Evolutionary conservation across 2,888 invertebrate species (phyloP).

Genomic region (Baronia brevicornis): DNA sequence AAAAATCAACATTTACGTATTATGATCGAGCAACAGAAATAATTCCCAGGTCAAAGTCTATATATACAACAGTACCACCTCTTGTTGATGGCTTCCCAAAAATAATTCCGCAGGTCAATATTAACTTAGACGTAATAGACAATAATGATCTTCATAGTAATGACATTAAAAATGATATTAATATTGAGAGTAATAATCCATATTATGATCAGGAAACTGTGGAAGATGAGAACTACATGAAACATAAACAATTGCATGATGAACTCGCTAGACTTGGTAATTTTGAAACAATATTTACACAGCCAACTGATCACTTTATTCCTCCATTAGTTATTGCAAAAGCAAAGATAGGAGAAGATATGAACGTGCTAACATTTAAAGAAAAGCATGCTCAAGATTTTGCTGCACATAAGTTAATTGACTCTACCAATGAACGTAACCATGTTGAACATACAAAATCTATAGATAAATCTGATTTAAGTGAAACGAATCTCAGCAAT

Average conservation of each 20-base stretch:
- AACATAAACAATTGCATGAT: constrained; percentile 61
- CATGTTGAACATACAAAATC: constrained; percentile 21
- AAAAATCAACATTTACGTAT: not conserved
- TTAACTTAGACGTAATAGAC: constrained; percentile 32
- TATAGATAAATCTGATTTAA: constrained; percentile 3
- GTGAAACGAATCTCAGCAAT: constrained; percentile 18
- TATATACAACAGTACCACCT: constrained; percentile 5
- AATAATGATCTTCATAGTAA: constrained; percentile 55
- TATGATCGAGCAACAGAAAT: too few relatives aligned
- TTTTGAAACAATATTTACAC: constrained; percentile 64
- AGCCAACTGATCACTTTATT: constrained; percentile 68
- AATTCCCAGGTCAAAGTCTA: too few relatives aligned
- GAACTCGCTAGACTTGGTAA: constrained; percentile 61
- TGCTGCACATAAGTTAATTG: constrained; percentile 40
- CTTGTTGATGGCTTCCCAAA: constrained; percentile 19
- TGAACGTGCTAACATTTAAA: constrained; percentile 66
- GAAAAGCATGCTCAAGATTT: constrained; percentile 66
- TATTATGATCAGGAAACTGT: constrained; percentile 47
- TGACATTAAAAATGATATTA: constrained; percentile 44
- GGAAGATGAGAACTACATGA: constrained; percentile 55
- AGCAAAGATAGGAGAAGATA: constrained; percentile 65
- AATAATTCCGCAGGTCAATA: constrained; percentile 32
- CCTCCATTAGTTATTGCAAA: constrained; percentile 72
- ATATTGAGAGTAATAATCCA: constrained; percentile 35
- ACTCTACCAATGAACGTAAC: constrained; percentile 23